Percentiles rank a stretch among this genome's conserved stretches.
Evolutionary conservation across 2,888 invertebrate species (phyloP).

Genomic region (Orchesella flavescens): DNA sequence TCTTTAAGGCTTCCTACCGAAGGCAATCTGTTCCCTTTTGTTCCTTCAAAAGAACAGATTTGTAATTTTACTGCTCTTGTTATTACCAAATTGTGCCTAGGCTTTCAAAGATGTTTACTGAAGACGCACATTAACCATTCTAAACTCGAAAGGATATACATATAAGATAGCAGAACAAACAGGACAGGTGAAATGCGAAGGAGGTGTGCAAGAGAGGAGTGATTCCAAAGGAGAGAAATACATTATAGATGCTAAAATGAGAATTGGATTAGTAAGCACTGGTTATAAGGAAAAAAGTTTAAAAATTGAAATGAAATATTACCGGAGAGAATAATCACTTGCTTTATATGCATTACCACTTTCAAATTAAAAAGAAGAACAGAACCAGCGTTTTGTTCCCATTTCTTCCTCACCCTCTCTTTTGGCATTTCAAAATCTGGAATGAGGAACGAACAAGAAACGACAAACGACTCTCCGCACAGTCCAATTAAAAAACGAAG

Average conservation of each 20-base stretch:
- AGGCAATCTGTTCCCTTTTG: conserved; percentile 55
- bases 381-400: not conserved
- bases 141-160: not conserved
- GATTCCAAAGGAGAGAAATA: conserved; percentile 30
- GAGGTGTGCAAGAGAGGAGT: conserved; percentile 51
- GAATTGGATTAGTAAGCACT: conserved; percentile 36
- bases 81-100: not conserved
- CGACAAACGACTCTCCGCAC: conserved; percentile 50
- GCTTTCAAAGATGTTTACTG: not conserved
- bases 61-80: conserved; percentile 45
- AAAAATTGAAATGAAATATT: conserved; percentile 59
- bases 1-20: conserved; percentile 46
- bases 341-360: not conserved
- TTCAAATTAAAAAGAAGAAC: not conserved
- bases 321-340: conserved; percentile 53
- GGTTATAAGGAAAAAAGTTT: conserved; percentile 55
- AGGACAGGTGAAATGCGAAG: conserved; percentile 53
- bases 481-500: conserved; percentile 43
- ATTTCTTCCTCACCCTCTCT: not conserved
- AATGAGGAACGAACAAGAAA: conserved; percentile 29
- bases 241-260: conserved; percentile 37
- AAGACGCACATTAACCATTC: not conserved
- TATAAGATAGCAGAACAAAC: conserved; percentile 31
- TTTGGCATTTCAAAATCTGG: conserved; percentile 29
- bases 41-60: conserved; percentile 32